Base-by-base conservation (phyloP, 2,113 vertebrate genomes). In the Notothenia rossii region DNA sequence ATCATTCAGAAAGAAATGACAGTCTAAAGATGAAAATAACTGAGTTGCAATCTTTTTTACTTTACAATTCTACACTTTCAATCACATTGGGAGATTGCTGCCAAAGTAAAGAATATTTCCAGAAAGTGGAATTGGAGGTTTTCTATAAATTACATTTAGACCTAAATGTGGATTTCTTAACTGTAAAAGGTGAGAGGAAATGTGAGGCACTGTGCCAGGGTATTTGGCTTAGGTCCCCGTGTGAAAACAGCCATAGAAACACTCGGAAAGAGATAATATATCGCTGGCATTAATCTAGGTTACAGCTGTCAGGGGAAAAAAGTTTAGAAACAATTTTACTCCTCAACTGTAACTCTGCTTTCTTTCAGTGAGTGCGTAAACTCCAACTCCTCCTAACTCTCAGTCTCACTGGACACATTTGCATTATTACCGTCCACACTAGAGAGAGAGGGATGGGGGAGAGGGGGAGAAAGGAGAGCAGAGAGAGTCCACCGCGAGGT, bases 371-470 rank as follows among this genome's bases (percentile, higher is more conserved):
- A 63, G 71, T 36, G 22, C 1, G 9, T 64, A 61, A 65, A 72
- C 59, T 66, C 29, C 49, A 72, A 67, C 29, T 62, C 77, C 64
- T 81, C 46, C 64, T 79, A 11, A 10, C 11, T 20, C 67, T 55
- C 45, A 11, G 69, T 83, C 90, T 81, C 87, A 13, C 36, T 49
- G 81, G 76, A 79, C 83, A 62, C 61, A 83, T 84, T 83, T 77
- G 25, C 74, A 72, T 79, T 78, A 77, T 83, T 82, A 66, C 73
- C 51, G 75, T 2, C 48, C 85, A 61, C 48, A 71, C 29, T 10
- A 15, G 46, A 75, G 64, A 63, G 25, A 20, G 46, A 58, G 29
- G n/a, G 51, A 25, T 2, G n/a, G 6, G 36, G 63, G 33, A 61
- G 46, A 13, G 33, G 13, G 60, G 54, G 25, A n/a, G 50, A 59